A percentile compares a stretch with the other conserved stretches of the same genome.
Conservation (phyloP, 2,113 vertebrate species). For the Xiphorhynchus elegans region DNA sequence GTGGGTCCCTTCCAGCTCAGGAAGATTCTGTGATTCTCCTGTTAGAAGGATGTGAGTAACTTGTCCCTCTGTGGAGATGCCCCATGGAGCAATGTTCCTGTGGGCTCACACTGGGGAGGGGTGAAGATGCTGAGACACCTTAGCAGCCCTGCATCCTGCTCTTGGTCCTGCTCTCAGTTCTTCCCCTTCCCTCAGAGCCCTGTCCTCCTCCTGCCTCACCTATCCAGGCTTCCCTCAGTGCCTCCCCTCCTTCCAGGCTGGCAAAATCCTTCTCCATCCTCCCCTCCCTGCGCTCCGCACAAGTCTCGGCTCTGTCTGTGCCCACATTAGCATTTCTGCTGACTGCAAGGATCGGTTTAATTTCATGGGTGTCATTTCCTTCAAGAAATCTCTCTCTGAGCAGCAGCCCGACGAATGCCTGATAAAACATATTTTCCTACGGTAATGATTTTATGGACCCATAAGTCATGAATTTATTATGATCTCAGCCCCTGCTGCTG, state of each 20-base stretch:
- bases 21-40: neutral
- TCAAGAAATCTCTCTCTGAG: constrained; percentile 84
- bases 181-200: neutral
- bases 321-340: constrained; percentile 82
- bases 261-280: neutral
- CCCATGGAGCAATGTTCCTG: neutral
- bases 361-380: constrained; percentile 87
- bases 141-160: neutral
- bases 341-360: constrained; percentile 80
- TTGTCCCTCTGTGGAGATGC: neutral
- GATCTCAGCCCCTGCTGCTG: constrained; percentile 84
- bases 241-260: neutral
- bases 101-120: neutral
- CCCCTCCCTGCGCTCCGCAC: neutral
- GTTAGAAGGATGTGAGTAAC: neutral
- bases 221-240: neutral
- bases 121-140: neutral
- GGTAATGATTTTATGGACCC: constrained; percentile 86
- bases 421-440: constrained; percentile 86
- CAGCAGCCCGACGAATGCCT: constrained; percentile 78
- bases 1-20: neutral
- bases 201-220: neutral
- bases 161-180: accelerated
- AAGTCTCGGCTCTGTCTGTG: constrained; percentile 49
- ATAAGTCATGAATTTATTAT: constrained; percentile 88